Evolutionary conservation across 2,113 vertebrate genomes (phyloP).

Genomic region (Phainopepla nitens): DNA sequence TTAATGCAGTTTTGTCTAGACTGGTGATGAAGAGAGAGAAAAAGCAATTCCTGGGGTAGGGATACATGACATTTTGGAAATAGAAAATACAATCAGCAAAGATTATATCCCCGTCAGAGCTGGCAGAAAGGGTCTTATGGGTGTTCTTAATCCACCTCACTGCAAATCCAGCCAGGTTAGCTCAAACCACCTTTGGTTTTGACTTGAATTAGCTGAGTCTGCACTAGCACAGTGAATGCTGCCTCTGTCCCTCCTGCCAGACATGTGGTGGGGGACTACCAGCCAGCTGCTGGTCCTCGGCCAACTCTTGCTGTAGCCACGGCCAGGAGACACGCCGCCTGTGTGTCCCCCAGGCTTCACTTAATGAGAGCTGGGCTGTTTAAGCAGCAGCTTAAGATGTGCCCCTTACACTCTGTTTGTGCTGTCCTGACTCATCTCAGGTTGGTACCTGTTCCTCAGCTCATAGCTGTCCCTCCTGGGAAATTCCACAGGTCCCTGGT

Average conservation of each 20-base stretch:
- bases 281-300: constrained; percentile 14
- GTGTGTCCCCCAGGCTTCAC: neutral
- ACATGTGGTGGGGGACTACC: neutral
- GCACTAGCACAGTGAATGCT: constrained; percentile 4
- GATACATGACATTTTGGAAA: neutral
- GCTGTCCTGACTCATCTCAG: neutral
- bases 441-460: neutral
- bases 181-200: constrained; percentile 42
- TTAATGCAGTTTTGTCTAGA: constrained; percentile 4
- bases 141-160: neutral
- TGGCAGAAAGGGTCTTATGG: neutral
- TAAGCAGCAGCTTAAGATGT: neutral
- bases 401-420: neutral
- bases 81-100: neutral
- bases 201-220: constrained; percentile 21
- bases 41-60: neutral
- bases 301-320: neutral
- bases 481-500: neutral
- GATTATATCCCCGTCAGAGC: neutral
- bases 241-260: constrained; percentile 47
- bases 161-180: constrained; percentile 11
- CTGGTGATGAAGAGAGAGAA: neutral
- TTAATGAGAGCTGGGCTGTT: neutral
- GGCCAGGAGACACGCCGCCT: neutral
- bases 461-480: neutral